These are phyloP conservation scores for Ruditapes philippinarum DNA, from an alignment of 1,140 invertebrate genomes.

Conservation along the genomic window DNA sequence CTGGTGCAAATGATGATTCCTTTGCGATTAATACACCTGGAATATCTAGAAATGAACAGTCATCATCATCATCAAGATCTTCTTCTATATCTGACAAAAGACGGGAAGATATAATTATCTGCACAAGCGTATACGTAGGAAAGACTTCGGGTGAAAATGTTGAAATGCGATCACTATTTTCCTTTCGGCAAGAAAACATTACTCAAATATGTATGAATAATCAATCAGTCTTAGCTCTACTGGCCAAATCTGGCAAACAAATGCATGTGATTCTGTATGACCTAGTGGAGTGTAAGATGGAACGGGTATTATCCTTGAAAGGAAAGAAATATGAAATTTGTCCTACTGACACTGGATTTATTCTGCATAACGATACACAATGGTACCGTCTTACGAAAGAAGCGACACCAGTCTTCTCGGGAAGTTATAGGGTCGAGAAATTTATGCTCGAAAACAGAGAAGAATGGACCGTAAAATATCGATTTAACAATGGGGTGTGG, in stretches of 20 bases:
- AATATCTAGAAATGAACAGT: too few species aligned
- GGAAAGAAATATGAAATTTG: neutral
- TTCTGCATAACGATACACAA: neutral
- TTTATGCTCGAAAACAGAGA: neutral
- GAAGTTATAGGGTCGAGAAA: neutral
- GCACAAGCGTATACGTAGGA: too few species aligned
- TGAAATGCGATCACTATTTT: neutral
- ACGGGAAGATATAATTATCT: too few species aligned
- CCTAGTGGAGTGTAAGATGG: neutral
- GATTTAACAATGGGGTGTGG: neutral
- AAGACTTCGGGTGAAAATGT: too few species aligned
- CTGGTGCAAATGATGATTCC: too few species aligned
- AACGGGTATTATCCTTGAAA: neutral
- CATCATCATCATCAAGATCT: too few species aligned
- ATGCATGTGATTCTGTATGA: neutral
- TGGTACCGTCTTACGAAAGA: neutral
- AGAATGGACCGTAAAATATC: neutral
- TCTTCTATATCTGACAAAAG: too few species aligned
- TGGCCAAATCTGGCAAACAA: neutral
- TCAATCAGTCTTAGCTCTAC: neutral
- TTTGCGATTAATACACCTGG: too few species aligned
- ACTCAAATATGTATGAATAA: neutral
- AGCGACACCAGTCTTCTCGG: neutral
- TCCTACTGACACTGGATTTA: neutral
- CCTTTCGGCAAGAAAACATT: neutral